Percentiles rank a stretch among this genome's conserved stretches.
Conservation (phyloP, 2,113 vertebrate species). For the Pseudorectes ferrugineus region DNA sequence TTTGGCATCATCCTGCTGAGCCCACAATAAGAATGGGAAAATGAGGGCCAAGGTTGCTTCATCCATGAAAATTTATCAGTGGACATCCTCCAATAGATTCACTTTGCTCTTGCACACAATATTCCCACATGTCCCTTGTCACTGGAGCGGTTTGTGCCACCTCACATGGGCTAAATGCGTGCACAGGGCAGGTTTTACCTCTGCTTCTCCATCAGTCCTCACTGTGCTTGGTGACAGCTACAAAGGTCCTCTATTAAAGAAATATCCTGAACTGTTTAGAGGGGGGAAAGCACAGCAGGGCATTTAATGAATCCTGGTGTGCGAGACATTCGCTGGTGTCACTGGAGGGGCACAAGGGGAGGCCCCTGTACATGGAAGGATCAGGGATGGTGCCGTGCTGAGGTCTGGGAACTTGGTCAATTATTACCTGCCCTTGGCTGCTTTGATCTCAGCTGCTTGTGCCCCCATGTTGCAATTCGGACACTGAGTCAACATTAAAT, state of each 20-base stretch:
- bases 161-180: not conserved
- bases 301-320: not conserved
- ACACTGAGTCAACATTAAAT: not conserved
- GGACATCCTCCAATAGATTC: not conserved
- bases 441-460: not conserved
- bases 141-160: not conserved
- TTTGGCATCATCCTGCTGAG: not conserved
- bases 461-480: not conserved
- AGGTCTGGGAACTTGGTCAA: not conserved
- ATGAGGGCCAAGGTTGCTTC: not conserved
- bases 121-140: not conserved
- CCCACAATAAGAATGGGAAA: not conserved
- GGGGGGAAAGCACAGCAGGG: not conserved
- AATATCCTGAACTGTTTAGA: not conserved
- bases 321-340: not conserved
- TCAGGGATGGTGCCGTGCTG: not conserved
- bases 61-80: not conserved
- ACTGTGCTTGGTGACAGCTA: not conserved
- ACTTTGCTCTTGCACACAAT: not conserved
- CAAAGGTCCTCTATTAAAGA: not conserved
- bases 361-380: accelerated
- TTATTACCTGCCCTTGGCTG: not conserved
- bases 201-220: not conserved
- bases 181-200: not conserved
- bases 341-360: not conserved